A percentile compares a stretch with the other conserved stretches of the same genome.
phyloP scores from a whole-genome alignment of 2,888 invertebrate genomes.

The Helobdella robusta region DNA sequence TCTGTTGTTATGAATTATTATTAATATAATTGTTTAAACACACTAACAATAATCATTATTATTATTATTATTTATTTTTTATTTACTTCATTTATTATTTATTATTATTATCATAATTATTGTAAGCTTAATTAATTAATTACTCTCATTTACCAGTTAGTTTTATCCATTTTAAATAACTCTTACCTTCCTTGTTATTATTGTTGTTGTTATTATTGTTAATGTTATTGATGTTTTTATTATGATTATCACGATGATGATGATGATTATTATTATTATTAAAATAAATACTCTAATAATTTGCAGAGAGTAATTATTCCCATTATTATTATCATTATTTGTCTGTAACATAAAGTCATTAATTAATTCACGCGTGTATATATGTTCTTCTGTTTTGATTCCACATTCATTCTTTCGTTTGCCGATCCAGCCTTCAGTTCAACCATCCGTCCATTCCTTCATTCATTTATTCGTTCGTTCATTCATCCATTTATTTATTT shows the following conservation, averaged over 20 bases:
- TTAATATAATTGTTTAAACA: no score
- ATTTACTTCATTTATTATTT: no score
- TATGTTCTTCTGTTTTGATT: no score
- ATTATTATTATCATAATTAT: no score
- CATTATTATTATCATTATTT: background rate
- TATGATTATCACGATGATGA: no score
- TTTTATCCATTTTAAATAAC: background rate
- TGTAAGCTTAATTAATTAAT: background rate
- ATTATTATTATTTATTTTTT: no score
- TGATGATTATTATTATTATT: background rate
- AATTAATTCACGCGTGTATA: background rate
- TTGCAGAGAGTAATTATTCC: background rate
- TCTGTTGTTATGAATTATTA: no score
- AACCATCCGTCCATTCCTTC: no score
- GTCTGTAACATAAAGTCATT: background rate
- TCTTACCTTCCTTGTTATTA: background rate
- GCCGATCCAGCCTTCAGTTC: no score
- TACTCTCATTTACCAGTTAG: background rate
- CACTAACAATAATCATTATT: no score
- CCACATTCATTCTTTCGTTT: constrained; percentile 9
- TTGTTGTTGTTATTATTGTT: background rate
- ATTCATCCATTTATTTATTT: no score
- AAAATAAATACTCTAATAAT: background rate
- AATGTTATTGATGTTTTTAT: background rate
- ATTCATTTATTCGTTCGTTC: no score